These are phyloP conservation scores for Euproctis similis DNA, from an alignment of 2,888 invertebrate genomes.

Conservation along the genomic window DNA sequence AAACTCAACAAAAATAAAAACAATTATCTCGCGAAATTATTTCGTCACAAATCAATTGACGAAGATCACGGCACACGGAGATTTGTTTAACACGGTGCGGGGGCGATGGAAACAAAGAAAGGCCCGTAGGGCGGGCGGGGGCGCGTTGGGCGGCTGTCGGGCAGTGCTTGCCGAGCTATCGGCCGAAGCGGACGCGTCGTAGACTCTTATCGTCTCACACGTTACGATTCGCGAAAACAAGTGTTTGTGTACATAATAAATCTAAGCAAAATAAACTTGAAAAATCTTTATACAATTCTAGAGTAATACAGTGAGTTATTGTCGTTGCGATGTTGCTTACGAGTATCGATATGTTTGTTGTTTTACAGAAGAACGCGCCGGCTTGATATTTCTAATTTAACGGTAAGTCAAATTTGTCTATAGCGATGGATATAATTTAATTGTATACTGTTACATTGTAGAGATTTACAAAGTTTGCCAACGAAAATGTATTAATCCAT, in stretches of 20 bases:
- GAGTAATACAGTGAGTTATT: conserved; percentile 13
- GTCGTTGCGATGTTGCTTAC: conserved; percentile 36
- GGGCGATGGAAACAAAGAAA: conserved; percentile 70
- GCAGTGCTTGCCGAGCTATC: conserved; percentile 53
- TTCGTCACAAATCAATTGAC: conserved; percentile 47
- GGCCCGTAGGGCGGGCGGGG: conserved; percentile 62
- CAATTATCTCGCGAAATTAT: conserved; percentile 26
- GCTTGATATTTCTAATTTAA: conserved; percentile 28
- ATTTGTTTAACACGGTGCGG: conserved; percentile 39
- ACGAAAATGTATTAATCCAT: no score
- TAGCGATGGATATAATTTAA: no score
- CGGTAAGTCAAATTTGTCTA: no score
- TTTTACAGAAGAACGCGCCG: conserved; percentile 21
- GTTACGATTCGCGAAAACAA: conserved; percentile 30
- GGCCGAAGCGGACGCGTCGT: conserved; percentile 35
- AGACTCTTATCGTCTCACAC: conserved; percentile 16
- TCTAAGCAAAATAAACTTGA: no score
- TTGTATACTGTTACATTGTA: no score
- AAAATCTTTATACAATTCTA: no score
- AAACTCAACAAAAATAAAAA: conserved; percentile 10
- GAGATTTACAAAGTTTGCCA: no score
- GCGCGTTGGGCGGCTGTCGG: conserved; percentile 38
- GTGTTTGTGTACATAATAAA: conserved; percentile 35
- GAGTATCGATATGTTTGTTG: conserved; percentile 13
- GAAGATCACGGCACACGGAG: conserved; percentile 63